A percentile compares a stretch with the other conserved stretches of the same genome.
Evolutionary conservation across 2,113 vertebrate genomes (phyloP).

Genomic region (Nettapus auritus): DNA sequence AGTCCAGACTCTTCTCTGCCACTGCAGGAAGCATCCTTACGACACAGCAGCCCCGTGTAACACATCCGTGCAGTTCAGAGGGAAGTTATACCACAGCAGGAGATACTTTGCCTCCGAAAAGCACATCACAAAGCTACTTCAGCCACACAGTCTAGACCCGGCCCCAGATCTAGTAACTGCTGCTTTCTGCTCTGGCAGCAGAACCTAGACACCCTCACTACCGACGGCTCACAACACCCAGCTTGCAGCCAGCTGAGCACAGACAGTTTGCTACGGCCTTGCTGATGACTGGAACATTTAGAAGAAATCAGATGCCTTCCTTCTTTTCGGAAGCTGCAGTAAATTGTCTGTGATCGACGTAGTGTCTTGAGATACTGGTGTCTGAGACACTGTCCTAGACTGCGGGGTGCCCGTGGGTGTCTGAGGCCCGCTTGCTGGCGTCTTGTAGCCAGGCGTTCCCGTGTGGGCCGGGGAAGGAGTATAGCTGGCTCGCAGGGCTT

Average conservation of each 20-base stretch:
- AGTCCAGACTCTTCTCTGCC: background rate
- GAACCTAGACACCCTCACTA: background rate
- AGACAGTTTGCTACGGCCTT: background rate
- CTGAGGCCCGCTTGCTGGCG: slow-evolving; percentile 78
- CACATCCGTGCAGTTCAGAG: background rate
- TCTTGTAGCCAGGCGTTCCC: slow-evolving; percentile 79
- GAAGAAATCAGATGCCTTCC: slow-evolving; percentile 89
- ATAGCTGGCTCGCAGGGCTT: slow-evolving; percentile 94
- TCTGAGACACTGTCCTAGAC: slow-evolving; percentile 78
- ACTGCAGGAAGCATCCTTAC: background rate
- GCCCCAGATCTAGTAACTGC: background rate
- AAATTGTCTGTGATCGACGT: slow-evolving; percentile 96
- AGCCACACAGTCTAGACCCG: background rate
- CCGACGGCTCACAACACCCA: background rate
- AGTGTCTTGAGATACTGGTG: slow-evolving; percentile 86
- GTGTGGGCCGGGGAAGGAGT: slow-evolving; percentile 92
- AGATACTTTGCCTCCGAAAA: background rate
- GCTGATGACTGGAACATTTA: slow-evolving; percentile 42
- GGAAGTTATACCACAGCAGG: background rate
- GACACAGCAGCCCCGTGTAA: background rate
- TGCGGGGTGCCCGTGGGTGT: slow-evolving; percentile 87
- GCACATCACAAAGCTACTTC: background rate
- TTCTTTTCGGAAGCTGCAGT: slow-evolving; percentile 93
- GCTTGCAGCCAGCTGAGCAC: background rate
- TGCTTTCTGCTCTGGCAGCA: background rate